Evolutionary conservation across 2,888 invertebrate species (phyloP), one percentile per base, ranked within the genome.

Genomic region (Crepidodera aurea): DNA sequence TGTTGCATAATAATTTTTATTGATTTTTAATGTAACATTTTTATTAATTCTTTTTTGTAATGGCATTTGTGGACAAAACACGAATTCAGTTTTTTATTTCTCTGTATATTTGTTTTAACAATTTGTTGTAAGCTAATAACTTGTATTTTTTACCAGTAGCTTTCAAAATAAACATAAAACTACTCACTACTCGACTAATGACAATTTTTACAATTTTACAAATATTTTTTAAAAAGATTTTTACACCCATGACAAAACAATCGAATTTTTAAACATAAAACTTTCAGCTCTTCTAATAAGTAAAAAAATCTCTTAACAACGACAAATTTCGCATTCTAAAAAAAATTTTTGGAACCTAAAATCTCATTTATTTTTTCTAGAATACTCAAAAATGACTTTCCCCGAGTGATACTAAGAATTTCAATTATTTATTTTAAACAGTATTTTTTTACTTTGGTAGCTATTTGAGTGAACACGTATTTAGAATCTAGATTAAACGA

Each of bases 131-230:
- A 37, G 8, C 13, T 37, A 37, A 37, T 3, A 15, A 12, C 4
- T 6, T 13, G n/a, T 18, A 18, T 40, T 40, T 32, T 40, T 18
- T 40, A 40, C 18, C 44, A 29, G 32, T 54, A 27, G 29, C 13
- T 44, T 19, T 37, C 3, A 54, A 42, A 44, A 42, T 16, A 40
- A 40, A 40, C 16, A 2, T 5, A 15, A 32, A 37, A 37, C 3
- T 37, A 37, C 37, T 37, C 37, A 16, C 37, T 42, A 54, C 40
- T 53, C 42, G 29, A 54, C 42, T 29, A 32, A 44, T 44, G 42
- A 54, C 54, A 54, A 54, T 44, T 42, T 54, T 54, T 54, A 54
- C 54, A 54, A 54, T 32, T 22, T 54, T 54, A 54, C 54, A 54
- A 54, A 54, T 54, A 54, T 54, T 54, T 54, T 40, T 54, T 42